phyloP scores from a whole-genome alignment of 2,113 vertebrate species.

The Circaetus cinerascens region DNA sequence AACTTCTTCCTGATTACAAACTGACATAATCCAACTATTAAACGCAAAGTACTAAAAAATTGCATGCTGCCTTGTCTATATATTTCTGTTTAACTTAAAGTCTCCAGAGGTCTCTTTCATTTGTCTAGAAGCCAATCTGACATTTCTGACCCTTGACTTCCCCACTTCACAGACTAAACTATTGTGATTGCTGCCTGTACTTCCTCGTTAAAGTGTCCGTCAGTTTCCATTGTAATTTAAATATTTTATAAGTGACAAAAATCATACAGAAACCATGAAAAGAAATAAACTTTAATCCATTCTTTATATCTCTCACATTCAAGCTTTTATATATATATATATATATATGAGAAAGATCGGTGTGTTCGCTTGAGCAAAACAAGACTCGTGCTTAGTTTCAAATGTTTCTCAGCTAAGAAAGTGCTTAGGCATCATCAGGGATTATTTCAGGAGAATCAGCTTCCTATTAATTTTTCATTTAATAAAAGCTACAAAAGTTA shows the following conservation, averaged over 20 bases:
- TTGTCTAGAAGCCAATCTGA: slow-evolving; percentile 68
- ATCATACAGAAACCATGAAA: slow-evolving; percentile 48
- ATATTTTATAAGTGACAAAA: slow-evolving; percentile 62
- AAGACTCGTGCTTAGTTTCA: slow-evolving; percentile 48
- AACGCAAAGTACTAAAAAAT: slow-evolving; percentile 20
- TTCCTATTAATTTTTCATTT: slow-evolving; percentile 29
- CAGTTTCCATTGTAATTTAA: slow-evolving; percentile 71
- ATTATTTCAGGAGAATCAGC: slow-evolving; percentile 46
- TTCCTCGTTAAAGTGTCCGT: slow-evolving; percentile 68
- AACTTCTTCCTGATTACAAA: slow-evolving; percentile 22
- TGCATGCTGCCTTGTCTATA: background rate
- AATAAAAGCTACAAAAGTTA: slow-evolving; percentile 48
- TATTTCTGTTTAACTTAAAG: slow-evolving; percentile 41
- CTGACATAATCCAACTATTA: background rate
- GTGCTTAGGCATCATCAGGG: slow-evolving; percentile 3
- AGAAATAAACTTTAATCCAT: slow-evolving; percentile 51
- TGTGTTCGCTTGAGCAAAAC: slow-evolving; percentile 50
- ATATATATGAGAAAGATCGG: background rate
- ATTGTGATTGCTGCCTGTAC: slow-evolving; percentile 62
- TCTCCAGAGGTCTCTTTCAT: slow-evolving; percentile 53
- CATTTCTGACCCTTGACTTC: slow-evolving; percentile 74
- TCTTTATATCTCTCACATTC: slow-evolving; percentile 33
- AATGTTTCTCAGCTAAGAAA: slow-evolving; percentile 34
- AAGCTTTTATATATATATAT: background rate
- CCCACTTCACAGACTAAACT: slow-evolving; percentile 62